Evolutionary conservation across 35 echinoderm and acorn worm species (phyloP).

Genomic region (Apostichopus parvimensis): DNA sequence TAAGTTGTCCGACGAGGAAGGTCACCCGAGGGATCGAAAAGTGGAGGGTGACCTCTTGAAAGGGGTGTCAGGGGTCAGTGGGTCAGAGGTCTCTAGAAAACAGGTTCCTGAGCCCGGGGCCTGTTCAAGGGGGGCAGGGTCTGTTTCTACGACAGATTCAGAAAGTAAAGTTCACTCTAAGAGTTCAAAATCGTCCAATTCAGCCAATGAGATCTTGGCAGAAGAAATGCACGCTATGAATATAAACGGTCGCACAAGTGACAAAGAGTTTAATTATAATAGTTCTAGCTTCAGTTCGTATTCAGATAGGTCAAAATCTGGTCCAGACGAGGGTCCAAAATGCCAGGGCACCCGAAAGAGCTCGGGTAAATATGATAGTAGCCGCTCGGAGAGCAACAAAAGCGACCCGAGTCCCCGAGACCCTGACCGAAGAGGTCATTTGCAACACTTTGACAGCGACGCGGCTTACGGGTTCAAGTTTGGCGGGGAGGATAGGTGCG

Average conservation of each 20-base stretch:
- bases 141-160: neutral
- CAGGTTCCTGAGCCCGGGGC: neutral
- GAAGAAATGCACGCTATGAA: constrained; percentile 12
- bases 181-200: neutral
- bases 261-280: neutral
- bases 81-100: neutral
- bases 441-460: constrained; percentile 29
- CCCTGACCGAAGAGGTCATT: neutral
- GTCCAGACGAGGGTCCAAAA: no score
- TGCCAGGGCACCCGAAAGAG: neutral
- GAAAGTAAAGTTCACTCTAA: neutral
- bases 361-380: no score
- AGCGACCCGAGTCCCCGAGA: neutral
- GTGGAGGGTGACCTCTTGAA: neutral
- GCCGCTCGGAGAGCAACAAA: neutral
- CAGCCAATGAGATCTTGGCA: neutral
- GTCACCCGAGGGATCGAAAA: neutral
- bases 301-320: constrained; percentile 2
- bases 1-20: neutral
- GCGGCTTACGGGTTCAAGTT: constrained; percentile 24
- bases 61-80: neutral
- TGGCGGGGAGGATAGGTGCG: neutral
- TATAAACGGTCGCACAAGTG: neutral
- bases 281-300: neutral
- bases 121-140: neutral